Evolutionary conservation across 2,113 vertebrate genomes (phyloP).

Genomic region (Mormoops blainvillei): DNA sequence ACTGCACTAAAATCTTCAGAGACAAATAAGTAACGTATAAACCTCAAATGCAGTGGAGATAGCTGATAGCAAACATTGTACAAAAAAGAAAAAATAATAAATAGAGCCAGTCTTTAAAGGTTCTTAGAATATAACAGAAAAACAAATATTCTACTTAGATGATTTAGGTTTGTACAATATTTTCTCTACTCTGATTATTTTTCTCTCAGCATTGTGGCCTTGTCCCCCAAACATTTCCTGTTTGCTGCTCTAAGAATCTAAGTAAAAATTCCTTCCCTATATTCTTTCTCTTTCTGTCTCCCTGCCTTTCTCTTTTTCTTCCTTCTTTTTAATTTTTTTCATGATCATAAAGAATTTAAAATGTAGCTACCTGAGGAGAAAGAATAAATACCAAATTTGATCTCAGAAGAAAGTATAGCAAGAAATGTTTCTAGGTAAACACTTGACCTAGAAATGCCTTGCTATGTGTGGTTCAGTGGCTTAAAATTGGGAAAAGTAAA

Average conservation of each 20-base stretch:
- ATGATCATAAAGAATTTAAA: neutral
- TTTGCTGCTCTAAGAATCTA: neutral
- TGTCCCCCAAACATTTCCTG: neutral
- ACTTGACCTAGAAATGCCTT: slow-evolving; percentile 42
- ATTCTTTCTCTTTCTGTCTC: neutral
- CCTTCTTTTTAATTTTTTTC: neutral
- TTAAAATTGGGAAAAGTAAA: slow-evolving; percentile 38
- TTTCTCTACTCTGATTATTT: neutral
- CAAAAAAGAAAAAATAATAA: neutral
- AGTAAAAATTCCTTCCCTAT: neutral
- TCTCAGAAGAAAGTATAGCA: neutral
- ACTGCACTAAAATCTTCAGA: neutral
- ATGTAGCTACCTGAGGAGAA: neutral
- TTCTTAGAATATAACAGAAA: neutral
- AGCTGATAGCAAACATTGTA: neutral
- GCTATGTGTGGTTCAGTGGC: neutral
- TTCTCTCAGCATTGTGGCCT: neutral
- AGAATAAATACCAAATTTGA: slow-evolving; percentile 5
- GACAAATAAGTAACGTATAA: neutral
- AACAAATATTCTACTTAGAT: neutral
- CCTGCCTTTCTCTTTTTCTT: neutral
- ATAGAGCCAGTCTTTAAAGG: neutral
- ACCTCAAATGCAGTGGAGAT: neutral
- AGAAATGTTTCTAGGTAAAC: neutral
- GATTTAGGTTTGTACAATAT: neutral